These are phyloP conservation scores for Iselma pallidipennis DNA, from an alignment of 2,888 invertebrate species.

Conservation along the genomic window DNA sequence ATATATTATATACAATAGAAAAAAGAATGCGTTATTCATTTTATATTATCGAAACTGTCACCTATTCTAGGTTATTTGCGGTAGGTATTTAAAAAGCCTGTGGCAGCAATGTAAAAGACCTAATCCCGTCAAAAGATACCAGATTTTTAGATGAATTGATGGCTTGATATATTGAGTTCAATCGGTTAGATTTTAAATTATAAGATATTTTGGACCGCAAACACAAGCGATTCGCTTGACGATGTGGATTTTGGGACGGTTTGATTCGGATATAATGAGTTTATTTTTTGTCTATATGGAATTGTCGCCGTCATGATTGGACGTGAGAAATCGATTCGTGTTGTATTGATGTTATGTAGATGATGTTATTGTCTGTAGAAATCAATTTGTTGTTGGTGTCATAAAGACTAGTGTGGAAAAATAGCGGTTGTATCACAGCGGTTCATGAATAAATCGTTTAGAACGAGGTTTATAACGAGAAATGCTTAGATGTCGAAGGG, in stretches of 20 bases:
- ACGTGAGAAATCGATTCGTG: slow-evolving; percentile 21
- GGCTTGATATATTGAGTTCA: not conserved
- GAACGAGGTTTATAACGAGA: slow-evolving; percentile 42
- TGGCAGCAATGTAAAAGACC: not conserved
- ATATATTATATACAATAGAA: not conserved
- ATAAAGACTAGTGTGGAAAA: slow-evolving; percentile 25
- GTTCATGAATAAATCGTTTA: slow-evolving; percentile 44
- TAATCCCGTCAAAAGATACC: not conserved
- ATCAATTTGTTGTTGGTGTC: slow-evolving; percentile 28
- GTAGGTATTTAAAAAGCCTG: not conserved
- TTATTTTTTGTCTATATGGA: not conserved
- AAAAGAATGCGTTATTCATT: not conserved
- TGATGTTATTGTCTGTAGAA: slow-evolving; percentile 23
- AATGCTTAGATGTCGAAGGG: slow-evolving; percentile 48
- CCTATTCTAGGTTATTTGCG: not conserved
- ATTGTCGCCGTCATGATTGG: slow-evolving; percentile 9
- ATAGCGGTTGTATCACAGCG: slow-evolving; percentile 35
- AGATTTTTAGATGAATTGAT: not conserved
- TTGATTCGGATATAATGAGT: not conserved
- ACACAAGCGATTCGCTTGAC: not conserved
- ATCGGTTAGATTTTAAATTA: not conserved
- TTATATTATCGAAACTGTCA: not conserved
- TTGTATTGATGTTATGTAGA: slow-evolving; percentile 12
- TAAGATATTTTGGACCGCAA: not conserved
- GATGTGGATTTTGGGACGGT: not conserved